These are phyloP conservation scores for Melanostoma mellinum DNA, from an alignment of 2,888 invertebrate species.

Conservation along the genomic window DNA sequence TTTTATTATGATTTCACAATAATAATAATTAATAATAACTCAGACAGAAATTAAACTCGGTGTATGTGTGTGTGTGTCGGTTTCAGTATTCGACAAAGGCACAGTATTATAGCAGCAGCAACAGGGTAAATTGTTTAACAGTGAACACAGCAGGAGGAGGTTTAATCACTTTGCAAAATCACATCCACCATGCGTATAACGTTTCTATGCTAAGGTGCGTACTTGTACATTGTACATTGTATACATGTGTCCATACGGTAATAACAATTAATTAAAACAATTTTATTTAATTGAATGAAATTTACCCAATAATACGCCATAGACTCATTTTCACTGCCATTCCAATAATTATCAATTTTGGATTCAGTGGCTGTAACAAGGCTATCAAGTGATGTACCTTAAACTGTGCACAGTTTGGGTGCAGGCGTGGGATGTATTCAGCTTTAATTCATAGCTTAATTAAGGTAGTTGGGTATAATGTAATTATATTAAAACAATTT, in stretches of 20 bases:
- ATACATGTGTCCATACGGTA: constrained; percentile 42
- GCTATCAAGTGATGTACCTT: constrained; percentile 16
- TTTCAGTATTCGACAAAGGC: background rate
- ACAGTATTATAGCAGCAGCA: constrained; percentile 31
- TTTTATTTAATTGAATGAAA: constrained; percentile 73
- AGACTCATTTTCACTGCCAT: constrained; percentile 70
- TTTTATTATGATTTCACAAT: constrained; percentile 57
- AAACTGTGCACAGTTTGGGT: background rate
- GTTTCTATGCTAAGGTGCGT: background rate
- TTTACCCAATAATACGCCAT: constrained; percentile 70
- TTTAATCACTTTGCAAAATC: constrained; percentile 61
- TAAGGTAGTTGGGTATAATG: constrained; percentile 53
- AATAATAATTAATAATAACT: constrained; percentile 68
- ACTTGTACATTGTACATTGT: background rate
- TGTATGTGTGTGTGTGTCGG: constrained; percentile 5
- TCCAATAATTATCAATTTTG: constrained; percentile 68
- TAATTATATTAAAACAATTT: constrained; percentile 63
- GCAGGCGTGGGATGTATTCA: background rate
- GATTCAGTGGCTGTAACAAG: constrained; percentile 61
- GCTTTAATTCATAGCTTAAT: constrained; percentile 51
- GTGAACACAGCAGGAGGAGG: constrained; percentile 14
- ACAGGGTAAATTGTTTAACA: constrained; percentile 44
- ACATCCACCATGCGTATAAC: constrained; percentile 31
- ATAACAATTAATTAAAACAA: constrained; percentile 73
- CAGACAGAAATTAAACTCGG: constrained; percentile 17